phyloP scores from a whole-genome alignment of 2,888 invertebrate species.

The Stegana nigrithorax region DNA sequence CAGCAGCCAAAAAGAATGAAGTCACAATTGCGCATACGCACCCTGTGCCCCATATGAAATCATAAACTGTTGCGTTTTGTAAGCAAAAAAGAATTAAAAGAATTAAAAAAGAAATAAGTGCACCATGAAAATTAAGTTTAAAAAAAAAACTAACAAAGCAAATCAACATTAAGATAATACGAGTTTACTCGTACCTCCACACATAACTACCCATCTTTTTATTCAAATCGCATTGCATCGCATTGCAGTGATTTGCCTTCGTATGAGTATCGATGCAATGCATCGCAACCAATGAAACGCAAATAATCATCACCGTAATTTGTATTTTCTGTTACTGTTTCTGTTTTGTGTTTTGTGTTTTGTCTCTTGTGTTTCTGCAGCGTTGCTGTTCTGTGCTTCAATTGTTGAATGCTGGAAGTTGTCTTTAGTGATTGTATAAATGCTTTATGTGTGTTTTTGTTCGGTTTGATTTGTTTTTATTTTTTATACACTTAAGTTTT shows the following conservation, averaged over 20 bases:
- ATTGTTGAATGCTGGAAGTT: slow-evolving; percentile 9
- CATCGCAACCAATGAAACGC: slow-evolving; percentile 22
- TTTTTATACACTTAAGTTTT: slow-evolving; percentile 22
- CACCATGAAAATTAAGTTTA: not conserved
- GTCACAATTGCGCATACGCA: slow-evolving; percentile 2
- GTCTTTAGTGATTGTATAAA: too few species aligned
- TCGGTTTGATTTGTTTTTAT: slow-evolving; percentile 22
- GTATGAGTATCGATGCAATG: slow-evolving; percentile 38
- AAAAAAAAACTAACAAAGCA: not conserved
- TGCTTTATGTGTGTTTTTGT: slow-evolving; percentile 50
- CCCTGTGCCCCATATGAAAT: not conserved
- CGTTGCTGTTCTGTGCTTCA: slow-evolving; percentile 26
- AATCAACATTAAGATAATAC: not conserved
- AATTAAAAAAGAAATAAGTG: not conserved
- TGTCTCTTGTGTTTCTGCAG: not conserved
- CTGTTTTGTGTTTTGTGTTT: not conserved
- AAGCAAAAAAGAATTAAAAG: not conserved
- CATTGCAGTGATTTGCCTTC: slow-evolving; percentile 24
- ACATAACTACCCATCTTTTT: slow-evolving; percentile 28
- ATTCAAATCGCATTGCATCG: slow-evolving; percentile 45
- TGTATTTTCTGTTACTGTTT: slow-evolving; percentile 2
- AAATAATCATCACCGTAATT: not conserved
- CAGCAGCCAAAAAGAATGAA: too few species aligned
- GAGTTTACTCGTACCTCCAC: not conserved
- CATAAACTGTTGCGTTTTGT: not conserved